These are phyloP conservation scores for Siderastrea siderea DNA, from an alignment of 92 coral and sea anemone species.

Conservation along the genomic window DNA sequence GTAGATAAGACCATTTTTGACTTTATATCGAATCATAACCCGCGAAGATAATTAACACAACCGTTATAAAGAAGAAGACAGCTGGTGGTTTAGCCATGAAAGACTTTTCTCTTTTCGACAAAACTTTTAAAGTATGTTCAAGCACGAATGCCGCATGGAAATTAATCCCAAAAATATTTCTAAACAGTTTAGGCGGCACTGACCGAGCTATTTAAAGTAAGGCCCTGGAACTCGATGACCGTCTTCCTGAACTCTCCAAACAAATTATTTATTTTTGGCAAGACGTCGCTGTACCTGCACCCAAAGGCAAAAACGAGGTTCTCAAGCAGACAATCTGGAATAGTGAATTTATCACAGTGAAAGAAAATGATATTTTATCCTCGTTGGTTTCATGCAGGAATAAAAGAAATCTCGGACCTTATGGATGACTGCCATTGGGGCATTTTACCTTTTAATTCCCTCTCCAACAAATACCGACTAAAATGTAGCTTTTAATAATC, in stretches of 20 bases:
- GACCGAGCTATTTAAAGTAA: too few species aligned
- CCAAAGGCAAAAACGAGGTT: conserved; percentile 15
- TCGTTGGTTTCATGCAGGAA: background rate
- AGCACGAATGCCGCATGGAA: conserved; percentile 1
- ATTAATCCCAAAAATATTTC: background rate
- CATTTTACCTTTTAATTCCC: background rate
- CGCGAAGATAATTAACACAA: background rate
- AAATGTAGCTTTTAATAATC: too few species aligned
- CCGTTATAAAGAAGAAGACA: background rate
- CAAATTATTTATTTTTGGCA: conserved; percentile 15
- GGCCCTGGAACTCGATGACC: background rate
- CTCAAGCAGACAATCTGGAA: conserved; percentile 14
- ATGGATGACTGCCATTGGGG: background rate
- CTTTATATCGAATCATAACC: conserved; percentile 16
- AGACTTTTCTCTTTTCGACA: conserved; percentile 1
- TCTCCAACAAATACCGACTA: background rate
- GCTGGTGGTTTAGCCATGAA: background rate
- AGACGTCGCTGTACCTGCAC: background rate
- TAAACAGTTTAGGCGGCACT: background rate
- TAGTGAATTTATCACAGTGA: background rate
- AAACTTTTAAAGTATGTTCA: background rate
- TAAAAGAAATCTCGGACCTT: background rate
- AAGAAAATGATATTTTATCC: background rate
- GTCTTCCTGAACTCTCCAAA: conserved; percentile 2
- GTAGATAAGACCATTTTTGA: conserved; percentile 9